Evolutionary conservation across 2,797 vertebrate genomes (phyloP).

Genomic region (Clarias fuscus): DNA sequence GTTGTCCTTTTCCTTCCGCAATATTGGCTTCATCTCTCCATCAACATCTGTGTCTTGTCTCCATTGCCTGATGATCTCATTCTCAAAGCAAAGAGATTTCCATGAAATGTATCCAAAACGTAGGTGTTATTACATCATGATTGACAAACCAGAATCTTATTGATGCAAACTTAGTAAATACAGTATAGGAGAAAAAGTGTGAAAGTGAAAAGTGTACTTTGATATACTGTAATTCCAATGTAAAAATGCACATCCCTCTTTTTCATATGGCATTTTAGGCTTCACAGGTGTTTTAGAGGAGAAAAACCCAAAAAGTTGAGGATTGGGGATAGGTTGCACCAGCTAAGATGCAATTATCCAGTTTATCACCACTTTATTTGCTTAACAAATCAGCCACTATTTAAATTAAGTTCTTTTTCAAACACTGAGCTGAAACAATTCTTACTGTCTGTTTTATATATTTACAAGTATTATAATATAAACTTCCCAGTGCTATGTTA

Average conservation of each 20-base stretch:
- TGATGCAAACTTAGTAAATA: not conserved
- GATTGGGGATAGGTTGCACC: not conserved
- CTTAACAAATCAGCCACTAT: not conserved
- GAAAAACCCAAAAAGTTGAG: not conserved
- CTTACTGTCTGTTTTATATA: not conserved
- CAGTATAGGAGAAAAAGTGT: not conserved
- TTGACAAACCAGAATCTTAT: not conserved
- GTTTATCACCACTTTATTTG: not conserved
- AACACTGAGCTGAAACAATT: not conserved
- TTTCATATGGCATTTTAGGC: not conserved
- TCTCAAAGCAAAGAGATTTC: not conserved
- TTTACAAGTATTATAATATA: not conserved
- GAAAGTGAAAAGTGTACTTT: not conserved
- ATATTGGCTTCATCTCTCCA: slow-evolving; percentile 32
- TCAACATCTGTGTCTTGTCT: slow-evolving; percentile 17
- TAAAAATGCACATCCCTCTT: not conserved
- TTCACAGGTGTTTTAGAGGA: not conserved
- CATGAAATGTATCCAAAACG: not conserved
- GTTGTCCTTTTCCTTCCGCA: slow-evolving; percentile 3
- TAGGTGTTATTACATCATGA: not conserved
- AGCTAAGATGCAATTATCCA: not conserved
- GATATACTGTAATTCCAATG: not conserved
- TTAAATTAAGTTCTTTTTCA: not conserved
- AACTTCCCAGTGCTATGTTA: not conserved
- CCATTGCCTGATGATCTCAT: slow-evolving; percentile 10